Evolutionary conservation across 92 coral and sea anemone species (phyloP), one percentile per base, ranked within the genome.

Genomic region (Parazoanthus atlanticus): DNA sequence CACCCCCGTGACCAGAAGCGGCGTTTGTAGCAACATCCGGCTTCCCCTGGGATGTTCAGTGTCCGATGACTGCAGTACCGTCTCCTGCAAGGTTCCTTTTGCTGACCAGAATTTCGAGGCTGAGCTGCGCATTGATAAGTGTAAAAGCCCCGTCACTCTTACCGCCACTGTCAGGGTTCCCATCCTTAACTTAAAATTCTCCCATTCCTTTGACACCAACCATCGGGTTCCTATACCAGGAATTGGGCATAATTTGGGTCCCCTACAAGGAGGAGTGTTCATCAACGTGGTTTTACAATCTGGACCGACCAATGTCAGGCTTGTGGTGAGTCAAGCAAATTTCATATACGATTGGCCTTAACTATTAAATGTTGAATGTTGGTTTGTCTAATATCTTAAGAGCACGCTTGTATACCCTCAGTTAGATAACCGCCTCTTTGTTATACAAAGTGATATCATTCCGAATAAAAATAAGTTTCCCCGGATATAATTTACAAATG

Each of bases 201-300:
- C 65, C 32, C 92, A 89, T 81, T 81, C 88, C 3, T 89, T 92
- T 79, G 81, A 86, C 16, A 80, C 92, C 31, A 83, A 86, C 47
- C 92, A 89, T 73, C 43, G 86, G 36, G 38, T 92, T 12, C 92
- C 90, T 4, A 81, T 92, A 31, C 94, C 94, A 1, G 87, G 88
- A 1, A 82, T 92, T 28, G 92, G 79, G 30, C 86, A 79, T 0
- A 82, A 82, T 17, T 9, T 92, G 7, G 94, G 94, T 16, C 88
- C 90, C 8, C 23, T 92, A 32, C 88, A 78, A 78, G 92, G 92
- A 26, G 92, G 91, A 4, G 94, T 92, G 74, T 92, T 92, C 58
- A 40, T 92, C 38, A 73, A 26, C 74, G 88, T 89, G 2, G 40
- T 56, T 15, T 8, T 89, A 77, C 41, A 38, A 23, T 65, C 91